Percentiles rank a stretch among this genome's conserved stretches.
Evolutionary conservation across 2,797 vertebrate species (phyloP).

Genomic region (Hirundo rustica): DNA sequence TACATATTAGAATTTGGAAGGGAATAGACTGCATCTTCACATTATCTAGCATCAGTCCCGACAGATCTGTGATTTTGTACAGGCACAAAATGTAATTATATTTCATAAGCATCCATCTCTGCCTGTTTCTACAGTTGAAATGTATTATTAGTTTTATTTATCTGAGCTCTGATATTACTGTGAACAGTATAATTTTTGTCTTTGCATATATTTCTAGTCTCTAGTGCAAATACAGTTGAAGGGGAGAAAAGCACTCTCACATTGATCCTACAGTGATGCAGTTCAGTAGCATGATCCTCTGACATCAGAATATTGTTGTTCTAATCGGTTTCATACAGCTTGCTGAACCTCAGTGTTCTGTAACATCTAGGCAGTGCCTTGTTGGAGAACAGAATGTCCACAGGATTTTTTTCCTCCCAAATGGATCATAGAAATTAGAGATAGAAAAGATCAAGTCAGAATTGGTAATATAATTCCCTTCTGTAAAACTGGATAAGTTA

Average conservation of each 20-base stretch:
- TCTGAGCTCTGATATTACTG: background rate
- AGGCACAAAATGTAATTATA: background rate
- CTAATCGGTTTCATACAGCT: background rate
- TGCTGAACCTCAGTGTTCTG: conserved; percentile 23
- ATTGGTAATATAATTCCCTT: conserved; percentile 40
- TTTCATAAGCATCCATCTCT: background rate
- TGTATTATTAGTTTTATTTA: background rate
- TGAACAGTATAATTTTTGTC: background rate
- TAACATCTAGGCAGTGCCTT: conserved; percentile 6
- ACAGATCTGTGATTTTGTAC: background rate
- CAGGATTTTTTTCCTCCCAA: background rate
- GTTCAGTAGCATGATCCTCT: background rate
- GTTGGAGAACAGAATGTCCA: background rate
- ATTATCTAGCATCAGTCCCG: background rate
- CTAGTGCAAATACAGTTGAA: background rate
- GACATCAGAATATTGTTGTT: conserved; percentile 44
- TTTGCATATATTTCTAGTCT: background rate
- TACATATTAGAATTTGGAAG: background rate
- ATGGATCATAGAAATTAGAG: conserved; percentile 39
- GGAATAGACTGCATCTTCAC: background rate
- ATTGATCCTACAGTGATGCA: background rate
- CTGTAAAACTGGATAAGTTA: conserved; percentile 53
- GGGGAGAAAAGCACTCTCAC: background rate
- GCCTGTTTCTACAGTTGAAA: background rate
- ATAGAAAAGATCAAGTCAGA: conserved; percentile 32